A percentile compares a stretch with the other conserved stretches of the same genome.
phyloP scores from a whole-genome alignment of 2,888 invertebrate genomes.

The Mantis religiosa region DNA sequence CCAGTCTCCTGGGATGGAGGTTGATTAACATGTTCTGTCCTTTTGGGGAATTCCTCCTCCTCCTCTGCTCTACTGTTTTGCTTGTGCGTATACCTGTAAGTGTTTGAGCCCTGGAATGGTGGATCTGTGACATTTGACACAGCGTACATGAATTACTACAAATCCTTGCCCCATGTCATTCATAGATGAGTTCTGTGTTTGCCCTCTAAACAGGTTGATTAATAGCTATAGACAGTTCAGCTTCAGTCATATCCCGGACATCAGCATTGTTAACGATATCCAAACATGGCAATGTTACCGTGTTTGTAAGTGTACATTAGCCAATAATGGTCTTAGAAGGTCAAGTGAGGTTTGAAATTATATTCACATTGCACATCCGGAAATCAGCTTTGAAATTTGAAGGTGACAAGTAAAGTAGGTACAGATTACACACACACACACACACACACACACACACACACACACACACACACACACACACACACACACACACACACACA shows the following conservation, averaged over 20 bases:
- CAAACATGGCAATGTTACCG: too few species aligned
- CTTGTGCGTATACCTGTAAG: neutral
- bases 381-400: too few species aligned
- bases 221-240: neutral
- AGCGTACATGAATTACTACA: neutral
- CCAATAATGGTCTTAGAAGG: too few species aligned
- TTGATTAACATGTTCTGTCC: neutral
- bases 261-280: neutral
- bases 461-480: too few species aligned
- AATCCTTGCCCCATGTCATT: neutral
- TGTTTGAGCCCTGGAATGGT: neutral
- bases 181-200: neutral
- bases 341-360: too few species aligned
- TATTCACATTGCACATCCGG: too few species aligned
- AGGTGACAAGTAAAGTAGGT: too few species aligned
- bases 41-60: neutral
- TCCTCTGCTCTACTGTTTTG: neutral
- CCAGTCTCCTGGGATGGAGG: too few species aligned
- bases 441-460: too few species aligned
- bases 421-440: too few species aligned
- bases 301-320: too few species aligned
- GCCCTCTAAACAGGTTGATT: neutral
- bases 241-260: neutral
- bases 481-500: too few species aligned
- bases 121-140: neutral